Base-by-base conservation (phyloP, 1,140 invertebrate genomes). In the Chironomus tepperi region DNA sequence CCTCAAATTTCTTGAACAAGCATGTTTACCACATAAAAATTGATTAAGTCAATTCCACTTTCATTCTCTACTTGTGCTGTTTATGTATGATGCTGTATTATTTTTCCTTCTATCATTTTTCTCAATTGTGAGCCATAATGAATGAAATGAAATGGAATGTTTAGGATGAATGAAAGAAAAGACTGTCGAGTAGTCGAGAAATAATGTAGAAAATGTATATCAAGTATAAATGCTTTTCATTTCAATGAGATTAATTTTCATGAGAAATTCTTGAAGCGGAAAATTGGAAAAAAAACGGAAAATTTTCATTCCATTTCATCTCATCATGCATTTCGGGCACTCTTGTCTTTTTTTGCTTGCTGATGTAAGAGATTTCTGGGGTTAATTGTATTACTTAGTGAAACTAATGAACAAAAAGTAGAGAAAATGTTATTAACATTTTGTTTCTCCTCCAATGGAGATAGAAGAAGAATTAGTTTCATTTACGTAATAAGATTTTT, bases 21-120 rank as follows among this genome's bases (percentile, higher is more conserved):
- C 65, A 70, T 70, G 65, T 70, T 70, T 70, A 21, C 65, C 65
- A 70, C 65, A 70, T 70, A 70, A 70, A 70, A 70, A 70, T 70
- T 70, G 65, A 70, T 70, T 70, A 70, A 70, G 65, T 70, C 65
- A 70, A 70, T 70, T 57, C 47, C 47, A 57, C 47, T 57, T 57
- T 57, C 47, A 57, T 12, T 57, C n/a, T 34, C 24, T 34, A 34
- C 24, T 34, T 34, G 24, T 34, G 24, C 24, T 34, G 24, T 34
- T 34, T 34, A 34, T 34, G 24, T 34, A 34, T 34, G 24, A 34
- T 34, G 24, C 24, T 34, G 24, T 34, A 34, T 34, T 34, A 2
- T 34, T 34, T 5, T 34, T 34, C 24, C 24, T 34, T 5, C 24
- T 34, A 2, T 5, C 5, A 34, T 34, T 5, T 2, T 34, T 34